Evolutionary conservation across 2,113 vertebrate genomes (phyloP).

Genomic region (Cercopithecus mona): DNA sequence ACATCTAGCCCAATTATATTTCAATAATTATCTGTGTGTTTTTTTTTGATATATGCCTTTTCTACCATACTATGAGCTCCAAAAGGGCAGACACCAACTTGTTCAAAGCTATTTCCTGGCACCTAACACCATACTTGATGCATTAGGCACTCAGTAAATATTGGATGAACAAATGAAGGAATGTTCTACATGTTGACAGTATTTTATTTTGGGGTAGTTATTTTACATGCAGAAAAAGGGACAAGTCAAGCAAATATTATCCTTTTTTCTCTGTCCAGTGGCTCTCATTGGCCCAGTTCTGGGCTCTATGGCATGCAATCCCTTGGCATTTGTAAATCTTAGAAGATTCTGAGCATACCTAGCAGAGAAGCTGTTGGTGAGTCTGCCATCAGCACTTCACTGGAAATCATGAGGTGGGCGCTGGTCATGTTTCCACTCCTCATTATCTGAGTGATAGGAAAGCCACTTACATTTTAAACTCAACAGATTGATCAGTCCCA

Average conservation of each 20-base stretch:
- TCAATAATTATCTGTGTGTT: neutral
- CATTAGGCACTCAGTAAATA: neutral
- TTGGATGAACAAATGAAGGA: neutral
- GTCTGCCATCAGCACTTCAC: neutral
- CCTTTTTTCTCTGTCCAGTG: neutral
- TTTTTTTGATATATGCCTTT: neutral
- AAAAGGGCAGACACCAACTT: neutral
- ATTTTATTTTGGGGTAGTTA: slow-evolving; percentile 18
- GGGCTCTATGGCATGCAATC: neutral
- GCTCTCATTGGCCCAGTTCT: neutral
- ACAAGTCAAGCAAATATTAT: neutral
- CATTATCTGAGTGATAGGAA: neutral
- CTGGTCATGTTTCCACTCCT: neutral
- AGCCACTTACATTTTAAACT: neutral
- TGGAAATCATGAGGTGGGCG: neutral
- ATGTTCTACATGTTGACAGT: neutral
- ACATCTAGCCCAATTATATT: neutral
- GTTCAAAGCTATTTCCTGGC: neutral
- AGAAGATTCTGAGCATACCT: neutral
- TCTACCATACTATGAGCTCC: neutral
- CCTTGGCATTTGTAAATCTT: neutral
- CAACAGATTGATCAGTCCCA: neutral
- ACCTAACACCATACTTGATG: neutral
- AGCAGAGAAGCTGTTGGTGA: neutral
- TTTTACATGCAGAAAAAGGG: neutral